Evolutionary conservation across 2,888 invertebrate genomes (phyloP).

Genomic region (Augochlorella aurata): DNA sequence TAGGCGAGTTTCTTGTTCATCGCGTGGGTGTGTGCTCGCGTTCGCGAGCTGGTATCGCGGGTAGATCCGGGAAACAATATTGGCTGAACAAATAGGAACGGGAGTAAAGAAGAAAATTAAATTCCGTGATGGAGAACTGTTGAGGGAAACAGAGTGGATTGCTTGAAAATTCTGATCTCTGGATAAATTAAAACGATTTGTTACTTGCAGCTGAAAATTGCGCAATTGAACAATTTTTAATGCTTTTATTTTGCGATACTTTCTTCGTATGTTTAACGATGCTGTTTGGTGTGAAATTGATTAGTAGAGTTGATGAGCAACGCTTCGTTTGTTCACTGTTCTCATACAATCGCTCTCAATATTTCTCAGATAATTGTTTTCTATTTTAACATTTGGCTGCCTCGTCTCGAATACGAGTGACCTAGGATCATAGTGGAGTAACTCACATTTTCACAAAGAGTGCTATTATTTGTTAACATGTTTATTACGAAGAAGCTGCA

Average conservation of each 20-base stretch:
- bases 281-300: too few relatives aligned
- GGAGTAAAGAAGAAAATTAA: neutral
- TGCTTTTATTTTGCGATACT: neutral
- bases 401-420: too few relatives aligned
- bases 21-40: slow-evolving; percentile 1
- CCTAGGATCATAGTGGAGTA: too few relatives aligned
- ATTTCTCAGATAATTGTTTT: too few relatives aligned
- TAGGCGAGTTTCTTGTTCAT: slow-evolving; percentile 29
- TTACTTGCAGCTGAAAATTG: neutral
- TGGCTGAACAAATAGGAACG: neutral
- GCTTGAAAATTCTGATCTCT: neutral
- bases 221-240: neutral
- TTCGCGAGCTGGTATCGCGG: slow-evolving; percentile 19
- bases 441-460: too few relatives aligned
- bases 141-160: neutral
- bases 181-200: neutral
- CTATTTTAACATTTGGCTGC: too few relatives aligned
- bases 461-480: too few relatives aligned
- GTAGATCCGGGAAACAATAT: slow-evolving; percentile 9
- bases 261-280: too few relatives aligned
- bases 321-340: too few relatives aligned
- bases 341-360: too few relatives aligned
- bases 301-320: too few relatives aligned
- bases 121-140: neutral
- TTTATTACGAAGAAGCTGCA: too few relatives aligned